phyloP scores from a whole-genome alignment of 2,888 invertebrate species.

The Nudaria mundana region DNA sequence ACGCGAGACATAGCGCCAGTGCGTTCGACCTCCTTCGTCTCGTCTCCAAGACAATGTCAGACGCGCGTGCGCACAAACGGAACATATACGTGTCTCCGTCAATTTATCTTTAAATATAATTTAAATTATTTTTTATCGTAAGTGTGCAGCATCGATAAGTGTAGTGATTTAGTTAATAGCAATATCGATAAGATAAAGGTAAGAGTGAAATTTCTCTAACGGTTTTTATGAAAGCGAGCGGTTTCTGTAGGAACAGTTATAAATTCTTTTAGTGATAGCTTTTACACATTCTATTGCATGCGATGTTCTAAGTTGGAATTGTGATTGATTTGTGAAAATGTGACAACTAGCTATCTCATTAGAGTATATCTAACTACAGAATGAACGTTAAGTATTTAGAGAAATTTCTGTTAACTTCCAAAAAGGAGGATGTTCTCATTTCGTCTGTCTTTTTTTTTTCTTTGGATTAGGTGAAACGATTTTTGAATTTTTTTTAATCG shows the following conservation, averaged over 20 bases:
- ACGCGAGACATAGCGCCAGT: constrained; percentile 32
- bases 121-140: constrained; percentile 28
- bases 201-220: constrained; percentile 44
- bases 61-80: constrained; percentile 54
- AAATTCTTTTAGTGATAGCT: constrained; percentile 27
- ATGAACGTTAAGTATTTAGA: background rate
- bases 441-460: too few species aligned
- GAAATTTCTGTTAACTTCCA: background rate
- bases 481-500: background rate
- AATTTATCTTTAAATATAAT: constrained; percentile 22
- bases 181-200: constrained; percentile 44
- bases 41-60: constrained; percentile 38
- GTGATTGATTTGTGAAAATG: background rate
- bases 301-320: constrained; percentile 5
- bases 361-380: background rate
- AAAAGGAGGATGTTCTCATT: background rate
- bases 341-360: background rate
- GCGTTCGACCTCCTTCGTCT: constrained; percentile 33
- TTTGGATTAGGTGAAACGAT: too few species aligned
- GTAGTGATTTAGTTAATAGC: constrained; percentile 49
- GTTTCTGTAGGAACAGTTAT: constrained; percentile 45
- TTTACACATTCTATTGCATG: constrained; percentile 19
- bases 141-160: constrained; percentile 29
- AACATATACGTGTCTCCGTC: constrained; percentile 42
- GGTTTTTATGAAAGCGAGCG: constrained; percentile 30